Base-by-base conservation (phyloP, 2,113 vertebrate genomes). In the Xiphorhynchus elegans region DNA sequence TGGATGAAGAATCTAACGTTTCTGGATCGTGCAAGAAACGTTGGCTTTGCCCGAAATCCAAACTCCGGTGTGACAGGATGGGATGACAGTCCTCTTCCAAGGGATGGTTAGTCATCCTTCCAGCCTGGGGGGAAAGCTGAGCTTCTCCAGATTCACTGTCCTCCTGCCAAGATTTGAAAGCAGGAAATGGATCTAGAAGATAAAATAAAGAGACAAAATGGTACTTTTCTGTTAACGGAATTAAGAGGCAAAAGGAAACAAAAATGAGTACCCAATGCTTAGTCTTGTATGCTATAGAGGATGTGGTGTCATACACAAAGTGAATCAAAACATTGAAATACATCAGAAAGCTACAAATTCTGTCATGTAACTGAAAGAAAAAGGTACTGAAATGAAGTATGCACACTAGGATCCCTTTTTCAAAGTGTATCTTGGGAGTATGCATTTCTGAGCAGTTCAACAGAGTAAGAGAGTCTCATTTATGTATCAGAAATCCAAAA, bases 151-250 rank as follows among this genome's bases (percentile, higher is more conserved):
- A 98, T 42, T 99, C 99, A 44, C 85, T 98, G 92, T 99, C 99
- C 58, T 99, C 99, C 97, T 99, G 99, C 99, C 99, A 99, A 92
- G 99, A 99, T 95, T 99, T 99, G 97, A 98, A 99, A 93, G 99
- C 99, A 89, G 99, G 99, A 97, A 99, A 98, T 1, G 99, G 99
- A 95, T 99, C 99, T 99, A 97, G 47, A 97, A 97, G 91, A 94
- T 66, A 94, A 73, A 93, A 94, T 87, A 39, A 80, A 52, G 87
- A 97, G 73, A 98, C 68, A 97, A 92, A 94, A 97, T 74, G 80
- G 66, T 94, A 95, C 25, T 89, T 69, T 60, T 90, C 82, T 96
- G 82, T 92, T 90, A 95, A 77, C 7, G 68, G 66, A 90, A 82
- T 77, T 74, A 18, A 62, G 75, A 90, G 59, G 23, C 23, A 91